Evolutionary conservation across 1,140 invertebrate species (phyloP).

Genomic region (Scaptodrosophila lebanonensis): DNA sequence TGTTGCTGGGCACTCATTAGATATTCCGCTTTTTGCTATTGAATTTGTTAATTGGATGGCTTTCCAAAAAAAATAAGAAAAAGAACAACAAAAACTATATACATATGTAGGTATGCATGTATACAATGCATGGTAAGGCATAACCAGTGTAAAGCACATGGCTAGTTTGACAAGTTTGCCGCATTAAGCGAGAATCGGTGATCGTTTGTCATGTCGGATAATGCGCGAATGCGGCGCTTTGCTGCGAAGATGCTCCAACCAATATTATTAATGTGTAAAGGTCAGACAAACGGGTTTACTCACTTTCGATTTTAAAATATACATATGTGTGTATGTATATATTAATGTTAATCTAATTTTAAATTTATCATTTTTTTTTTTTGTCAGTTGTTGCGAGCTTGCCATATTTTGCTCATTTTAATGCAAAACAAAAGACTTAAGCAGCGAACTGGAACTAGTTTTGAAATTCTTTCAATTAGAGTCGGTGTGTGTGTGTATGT

Average conservation of each 20-base stretch:
- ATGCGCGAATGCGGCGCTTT: not conserved
- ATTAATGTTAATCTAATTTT: too few species aligned
- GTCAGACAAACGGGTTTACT: conserved; percentile 64
- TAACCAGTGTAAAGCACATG: too few species aligned
- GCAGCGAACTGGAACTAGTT: conserved; percentile 46
- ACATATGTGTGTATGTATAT: too few species aligned
- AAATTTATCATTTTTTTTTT: conserved; percentile 7
- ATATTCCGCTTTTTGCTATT: too few species aligned
- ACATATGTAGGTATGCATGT: too few species aligned
- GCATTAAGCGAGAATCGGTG: not conserved
- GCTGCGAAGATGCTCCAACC: conserved; percentile 65
- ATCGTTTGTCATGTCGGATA: conserved; percentile 7
- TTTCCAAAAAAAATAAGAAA: too few species aligned
- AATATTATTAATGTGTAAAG: conserved; percentile 72
- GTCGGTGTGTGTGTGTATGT: not conserved
- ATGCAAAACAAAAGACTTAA: conserved; percentile 7
- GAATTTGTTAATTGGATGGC: too few species aligned
- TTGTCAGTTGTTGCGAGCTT: conserved; percentile 1
- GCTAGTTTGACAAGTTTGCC: too few species aligned
- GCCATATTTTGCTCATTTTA: conserved; percentile 3
- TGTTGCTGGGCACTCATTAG: too few species aligned
- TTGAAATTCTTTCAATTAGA: conserved; percentile 48
- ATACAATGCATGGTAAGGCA: too few species aligned
- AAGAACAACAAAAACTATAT: too few species aligned
- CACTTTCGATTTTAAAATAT: conserved; percentile 70